phyloP scores from a whole-genome alignment of 2,888 invertebrate genomes.

The Lamproptera curius region DNA sequence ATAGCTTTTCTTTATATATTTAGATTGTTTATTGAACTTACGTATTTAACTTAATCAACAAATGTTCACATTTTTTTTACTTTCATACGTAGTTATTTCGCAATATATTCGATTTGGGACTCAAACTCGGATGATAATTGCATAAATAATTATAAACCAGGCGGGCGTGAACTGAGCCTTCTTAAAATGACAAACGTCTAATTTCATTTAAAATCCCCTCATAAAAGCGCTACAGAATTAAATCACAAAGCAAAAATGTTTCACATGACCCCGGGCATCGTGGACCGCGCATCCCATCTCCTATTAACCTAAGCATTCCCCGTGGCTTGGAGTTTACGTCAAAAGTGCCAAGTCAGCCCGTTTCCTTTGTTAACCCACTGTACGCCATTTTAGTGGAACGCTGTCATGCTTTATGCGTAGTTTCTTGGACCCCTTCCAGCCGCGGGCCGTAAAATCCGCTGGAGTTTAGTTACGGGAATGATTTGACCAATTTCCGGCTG shows the following conservation, averaged over 20 bases:
- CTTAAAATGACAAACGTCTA: too few relatives aligned
- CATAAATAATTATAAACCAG: too few relatives aligned
- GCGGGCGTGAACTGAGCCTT: too few relatives aligned
- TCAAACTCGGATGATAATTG: too few relatives aligned
- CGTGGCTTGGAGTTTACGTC: constrained; percentile 38
- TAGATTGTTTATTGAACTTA: too few relatives aligned
- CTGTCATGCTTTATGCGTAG: constrained; percentile 51
- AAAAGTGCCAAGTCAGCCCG: constrained; percentile 33
- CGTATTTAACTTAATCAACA: too few relatives aligned
- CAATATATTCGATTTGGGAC: too few relatives aligned
- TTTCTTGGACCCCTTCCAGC: constrained; percentile 64
- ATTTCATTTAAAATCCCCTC: neutral
- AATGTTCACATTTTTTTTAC: too few relatives aligned
- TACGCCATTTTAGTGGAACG: constrained; percentile 45
- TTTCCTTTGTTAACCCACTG: constrained; percentile 35
- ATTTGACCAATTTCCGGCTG: constrained; percentile 36
- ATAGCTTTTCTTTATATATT: too few relatives aligned
- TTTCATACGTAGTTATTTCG: too few relatives aligned
- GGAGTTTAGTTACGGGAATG: constrained; percentile 46
- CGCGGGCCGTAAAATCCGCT: constrained; percentile 42
- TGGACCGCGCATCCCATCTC: constrained; percentile 3
- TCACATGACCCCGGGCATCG: constrained; percentile 2
- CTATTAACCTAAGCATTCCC: constrained; percentile 25
- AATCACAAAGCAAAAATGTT: constrained; percentile 11
- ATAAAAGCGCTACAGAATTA: neutral